Base-by-base conservation (phyloP, 1,140 invertebrate species). In the Aphelinus atriplicis region DNA sequence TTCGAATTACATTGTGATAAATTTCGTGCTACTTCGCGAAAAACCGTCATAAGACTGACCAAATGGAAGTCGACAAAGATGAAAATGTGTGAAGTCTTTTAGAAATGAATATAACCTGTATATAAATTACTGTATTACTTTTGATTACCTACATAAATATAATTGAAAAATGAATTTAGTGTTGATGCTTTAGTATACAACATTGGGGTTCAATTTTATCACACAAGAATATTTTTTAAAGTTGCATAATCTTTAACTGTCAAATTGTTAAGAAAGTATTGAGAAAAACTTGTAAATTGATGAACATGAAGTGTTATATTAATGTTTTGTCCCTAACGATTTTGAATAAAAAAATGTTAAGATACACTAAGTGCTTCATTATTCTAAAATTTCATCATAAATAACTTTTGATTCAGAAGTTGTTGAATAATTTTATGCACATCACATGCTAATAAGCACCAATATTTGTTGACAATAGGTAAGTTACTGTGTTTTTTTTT, bases 1-100 rank as follows among this genome's bases (percentile, higher is more conserved):
- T 78, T 63, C 42, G 55, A 78, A 78, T 76, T 70, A 70, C 73
- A 76, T 75, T 76, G 70, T 78, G 74, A 76, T 78, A 78, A 63
- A 53, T 67, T 78, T 76, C 61, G 50, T 78, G 65, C 60, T 73
- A 56, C 55, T 76, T 76, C 68, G 55, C 61, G 66, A 73, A 67
- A 56, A 56, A 72, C 45, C 60, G 71, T 78, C 73, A 67, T 66
- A 75, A 78, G 77, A 78, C 77, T 78, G 73, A 75, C 63, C 67
- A 57, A 71, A 77, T 70, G 65, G 70, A 75, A 70, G 67, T 69
- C 60, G 51, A 70, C 55, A 42, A 64, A 75, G n/a, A 69, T 43
- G 51, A 64, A 70, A 65, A 71, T 73, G 47, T 53, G 61, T 77
- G 56, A 65, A 73, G 51, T 71, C 56, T 3, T 74, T 73, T 45